Percentiles rank a stretch among this genome's conserved stretches.
Evolutionary conservation across 1,140 invertebrate species (phyloP).

Genomic region (Dysdera silvatica): DNA sequence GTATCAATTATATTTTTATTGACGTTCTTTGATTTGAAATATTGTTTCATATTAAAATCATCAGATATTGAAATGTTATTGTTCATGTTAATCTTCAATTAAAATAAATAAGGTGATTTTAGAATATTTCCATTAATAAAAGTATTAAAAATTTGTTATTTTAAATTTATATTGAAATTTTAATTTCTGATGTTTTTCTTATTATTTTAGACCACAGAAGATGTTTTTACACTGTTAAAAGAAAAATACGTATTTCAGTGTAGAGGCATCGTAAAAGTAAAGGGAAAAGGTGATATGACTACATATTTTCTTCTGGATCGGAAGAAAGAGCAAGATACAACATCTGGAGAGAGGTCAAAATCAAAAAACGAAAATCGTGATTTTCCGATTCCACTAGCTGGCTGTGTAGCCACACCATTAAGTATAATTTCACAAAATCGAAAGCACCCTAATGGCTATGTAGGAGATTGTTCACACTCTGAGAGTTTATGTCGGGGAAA

Average conservation of each 20-base stretch:
- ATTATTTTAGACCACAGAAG: constrained; percentile 60
- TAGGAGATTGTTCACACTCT: too few species aligned
- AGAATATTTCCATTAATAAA: too few species aligned
- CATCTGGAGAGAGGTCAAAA: too few species aligned
- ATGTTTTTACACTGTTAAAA: constrained; percentile 63
- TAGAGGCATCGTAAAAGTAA: constrained; percentile 78
- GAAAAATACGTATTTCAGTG: constrained; percentile 68
- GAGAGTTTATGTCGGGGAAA: too few species aligned
- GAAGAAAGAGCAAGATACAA: constrained; percentile 52
- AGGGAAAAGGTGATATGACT: constrained; percentile 88
- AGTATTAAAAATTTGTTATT: too few species aligned
- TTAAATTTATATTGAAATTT: too few species aligned
- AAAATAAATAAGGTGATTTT: neutral
- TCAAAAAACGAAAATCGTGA: too few species aligned
- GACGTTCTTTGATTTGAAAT: neutral
- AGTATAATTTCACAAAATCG: too few species aligned
- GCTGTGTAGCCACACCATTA: too few species aligned
- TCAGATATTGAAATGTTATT: neutral
- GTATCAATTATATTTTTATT: too few species aligned
- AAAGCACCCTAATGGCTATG: too few species aligned
- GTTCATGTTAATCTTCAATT: neutral
- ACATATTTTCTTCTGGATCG: constrained; percentile 72
- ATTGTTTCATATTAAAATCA: neutral
- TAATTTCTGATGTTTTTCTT: neutral
- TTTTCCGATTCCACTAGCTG: too few species aligned